A percentile compares a stretch with the other conserved stretches of the same genome.
These are phyloP conservation scores for Lacerta agilis DNA, from an alignment of 2,797 vertebrate species.

Conservation along the genomic window DNA sequence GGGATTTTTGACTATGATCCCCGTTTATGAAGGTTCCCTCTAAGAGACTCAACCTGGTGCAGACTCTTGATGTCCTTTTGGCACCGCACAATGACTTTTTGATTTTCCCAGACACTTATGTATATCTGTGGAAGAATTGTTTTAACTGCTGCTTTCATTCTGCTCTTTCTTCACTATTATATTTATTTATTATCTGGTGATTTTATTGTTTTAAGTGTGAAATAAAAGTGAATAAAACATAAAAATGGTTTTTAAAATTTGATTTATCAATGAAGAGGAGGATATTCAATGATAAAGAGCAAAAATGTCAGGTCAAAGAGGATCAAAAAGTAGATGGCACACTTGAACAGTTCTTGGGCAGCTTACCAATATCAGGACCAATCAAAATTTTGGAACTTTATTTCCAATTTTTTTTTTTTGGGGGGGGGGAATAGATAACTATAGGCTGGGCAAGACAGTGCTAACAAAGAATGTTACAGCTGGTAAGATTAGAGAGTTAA, in stretches of 20 bases:
- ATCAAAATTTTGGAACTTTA: slow-evolving; percentile 41
- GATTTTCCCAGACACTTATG: neutral
- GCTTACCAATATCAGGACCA: neutral
- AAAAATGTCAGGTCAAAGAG: slow-evolving; percentile 28
- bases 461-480: slow-evolving; percentile 17
- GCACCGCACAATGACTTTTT: no score
- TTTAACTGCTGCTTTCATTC: neutral
- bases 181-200: neutral
- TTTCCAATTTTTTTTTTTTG: slow-evolving; percentile 10
- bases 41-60: neutral
- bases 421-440: no score
- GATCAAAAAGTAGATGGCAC: slow-evolving; percentile 52
- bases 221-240: neutral
- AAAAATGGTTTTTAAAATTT: neutral
- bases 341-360: slow-evolving; percentile 41
- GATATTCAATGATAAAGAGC: fast-evolving
- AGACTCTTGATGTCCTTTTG: neutral
- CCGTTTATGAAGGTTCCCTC: neutral
- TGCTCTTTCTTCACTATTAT: neutral
- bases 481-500: slow-evolving; percentile 1
- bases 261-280: slow-evolving; percentile 17
- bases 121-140: neutral
- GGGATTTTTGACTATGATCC: neutral
- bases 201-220: neutral
- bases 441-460: no score